phyloP scores from a whole-genome alignment of 2,113 vertebrate genomes.

The Shinisaurus crocodilurus region DNA sequence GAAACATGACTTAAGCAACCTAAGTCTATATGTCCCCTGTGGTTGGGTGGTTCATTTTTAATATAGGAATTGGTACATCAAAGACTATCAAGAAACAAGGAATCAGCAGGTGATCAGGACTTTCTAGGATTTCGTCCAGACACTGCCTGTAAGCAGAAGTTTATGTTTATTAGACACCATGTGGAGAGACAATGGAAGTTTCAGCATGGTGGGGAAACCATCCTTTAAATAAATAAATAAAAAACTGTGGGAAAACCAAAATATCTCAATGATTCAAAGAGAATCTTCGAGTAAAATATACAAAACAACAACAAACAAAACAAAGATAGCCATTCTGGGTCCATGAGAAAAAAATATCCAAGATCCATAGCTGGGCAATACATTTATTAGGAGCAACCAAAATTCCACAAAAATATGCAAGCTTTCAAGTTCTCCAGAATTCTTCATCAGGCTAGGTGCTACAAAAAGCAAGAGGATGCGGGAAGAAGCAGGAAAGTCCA shows the following conservation, averaged over 20 bases:
- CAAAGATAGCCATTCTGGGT: no score
- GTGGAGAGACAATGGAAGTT: not conserved
- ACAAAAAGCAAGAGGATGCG: no score
- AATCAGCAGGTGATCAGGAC: not conserved
- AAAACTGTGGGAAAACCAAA: not conserved
- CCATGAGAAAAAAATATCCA: no score
- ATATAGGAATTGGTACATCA: not conserved
- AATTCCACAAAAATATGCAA: no score
- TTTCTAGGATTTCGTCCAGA: conserved; percentile 38
- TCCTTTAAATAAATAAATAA: not conserved
- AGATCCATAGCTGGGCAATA: no score
- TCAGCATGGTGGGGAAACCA: not conserved
- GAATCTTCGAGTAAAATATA: not conserved
- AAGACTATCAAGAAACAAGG: not conserved
- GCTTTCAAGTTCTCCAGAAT: no score
- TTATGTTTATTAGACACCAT: conserved; percentile 7
- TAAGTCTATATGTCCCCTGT: not conserved
- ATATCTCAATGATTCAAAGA: not conserved
- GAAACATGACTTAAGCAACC: no score
- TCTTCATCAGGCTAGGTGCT: no score
- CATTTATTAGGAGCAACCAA: no score
- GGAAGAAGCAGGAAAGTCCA: no score
- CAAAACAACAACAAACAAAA: not conserved
- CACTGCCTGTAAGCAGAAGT: conserved; percentile 8
- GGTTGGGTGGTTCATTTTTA: not conserved